Percentiles rank a stretch among this genome's conserved stretches.
phyloP scores from a whole-genome alignment of 2,113 vertebrate genomes.

The Taxidea taxus region DNA sequence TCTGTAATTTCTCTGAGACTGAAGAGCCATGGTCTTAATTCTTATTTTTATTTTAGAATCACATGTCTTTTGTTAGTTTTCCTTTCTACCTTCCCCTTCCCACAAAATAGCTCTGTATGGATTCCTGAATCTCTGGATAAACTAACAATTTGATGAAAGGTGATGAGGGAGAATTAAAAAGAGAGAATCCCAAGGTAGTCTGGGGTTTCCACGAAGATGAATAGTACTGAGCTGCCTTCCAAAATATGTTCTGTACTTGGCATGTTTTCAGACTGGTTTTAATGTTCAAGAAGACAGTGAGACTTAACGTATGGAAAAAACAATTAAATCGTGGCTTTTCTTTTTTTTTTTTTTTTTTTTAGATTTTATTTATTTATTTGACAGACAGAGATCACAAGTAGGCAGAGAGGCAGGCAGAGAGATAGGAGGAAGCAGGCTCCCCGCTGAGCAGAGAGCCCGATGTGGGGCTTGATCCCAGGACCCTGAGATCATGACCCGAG shows the following conservation, averaged over 20 bases:
- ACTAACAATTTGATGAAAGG: neutral
- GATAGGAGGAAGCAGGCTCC: too few relatives aligned
- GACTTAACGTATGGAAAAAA: neutral
- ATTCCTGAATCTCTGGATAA: neutral
- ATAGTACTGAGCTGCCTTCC: neutral
- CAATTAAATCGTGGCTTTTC: neutral
- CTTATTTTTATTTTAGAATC: neutral
- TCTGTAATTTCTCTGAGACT: neutral
- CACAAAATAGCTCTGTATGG: neutral
- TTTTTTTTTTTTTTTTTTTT: too few relatives aligned
- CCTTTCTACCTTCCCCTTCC: neutral
- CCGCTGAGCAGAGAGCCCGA: too few relatives aligned
- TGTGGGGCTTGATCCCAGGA: too few relatives aligned
- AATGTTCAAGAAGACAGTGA: neutral
- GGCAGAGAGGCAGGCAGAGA: too few relatives aligned
- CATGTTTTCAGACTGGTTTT: neutral
- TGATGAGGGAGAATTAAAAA: neutral
- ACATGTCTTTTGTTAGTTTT: neutral
- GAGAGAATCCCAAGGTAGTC: neutral
- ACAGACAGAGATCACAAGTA: too few relatives aligned
- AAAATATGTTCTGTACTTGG: neutral
- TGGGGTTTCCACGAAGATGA: neutral
- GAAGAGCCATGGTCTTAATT: neutral
- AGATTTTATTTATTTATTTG: too few relatives aligned
- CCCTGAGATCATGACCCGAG: too few relatives aligned